These are phyloP conservation scores for Theristicus caerulescens DNA, from an alignment of 2,113 vertebrate species.

Conservation along the genomic window DNA sequence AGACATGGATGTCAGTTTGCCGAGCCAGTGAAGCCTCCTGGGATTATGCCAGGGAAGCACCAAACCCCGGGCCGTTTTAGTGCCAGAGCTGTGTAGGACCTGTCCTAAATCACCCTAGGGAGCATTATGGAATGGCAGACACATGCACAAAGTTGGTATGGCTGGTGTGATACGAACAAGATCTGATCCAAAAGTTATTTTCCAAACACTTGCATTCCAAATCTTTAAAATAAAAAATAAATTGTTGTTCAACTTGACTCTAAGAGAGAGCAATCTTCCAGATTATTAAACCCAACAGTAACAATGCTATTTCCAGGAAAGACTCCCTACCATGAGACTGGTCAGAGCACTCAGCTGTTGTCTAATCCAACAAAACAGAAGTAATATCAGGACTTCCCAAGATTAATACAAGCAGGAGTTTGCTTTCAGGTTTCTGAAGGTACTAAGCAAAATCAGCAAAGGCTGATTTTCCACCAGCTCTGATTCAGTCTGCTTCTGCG, in stretches of 20 bases:
- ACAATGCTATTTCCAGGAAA: background rate
- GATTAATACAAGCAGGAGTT: background rate
- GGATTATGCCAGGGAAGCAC: background rate
- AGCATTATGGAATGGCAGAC: background rate
- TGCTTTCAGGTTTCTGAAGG: background rate
- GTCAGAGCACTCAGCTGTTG: background rate
- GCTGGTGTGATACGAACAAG: background rate
- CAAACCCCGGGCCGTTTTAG: background rate
- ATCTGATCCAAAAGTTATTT: background rate
- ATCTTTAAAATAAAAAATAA: too few relatives aligned
- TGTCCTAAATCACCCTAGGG: background rate
- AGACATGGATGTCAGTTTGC: background rate
- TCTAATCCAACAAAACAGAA: background rate
- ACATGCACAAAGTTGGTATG: background rate
- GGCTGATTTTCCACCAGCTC: background rate
- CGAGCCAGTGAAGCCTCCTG: background rate
- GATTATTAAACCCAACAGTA: background rate
- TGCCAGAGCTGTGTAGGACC: background rate
- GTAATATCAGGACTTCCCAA: background rate
- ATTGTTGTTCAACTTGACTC: too few relatives aligned
- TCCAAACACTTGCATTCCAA: background rate
- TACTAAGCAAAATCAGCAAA: background rate
- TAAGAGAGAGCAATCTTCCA: background rate
- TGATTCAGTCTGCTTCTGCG: background rate
- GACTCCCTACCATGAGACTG: background rate